These are phyloP conservation scores for Sclerodermus sp. DNA, from an alignment of 2,888 invertebrate species.

Conservation along the genomic window DNA sequence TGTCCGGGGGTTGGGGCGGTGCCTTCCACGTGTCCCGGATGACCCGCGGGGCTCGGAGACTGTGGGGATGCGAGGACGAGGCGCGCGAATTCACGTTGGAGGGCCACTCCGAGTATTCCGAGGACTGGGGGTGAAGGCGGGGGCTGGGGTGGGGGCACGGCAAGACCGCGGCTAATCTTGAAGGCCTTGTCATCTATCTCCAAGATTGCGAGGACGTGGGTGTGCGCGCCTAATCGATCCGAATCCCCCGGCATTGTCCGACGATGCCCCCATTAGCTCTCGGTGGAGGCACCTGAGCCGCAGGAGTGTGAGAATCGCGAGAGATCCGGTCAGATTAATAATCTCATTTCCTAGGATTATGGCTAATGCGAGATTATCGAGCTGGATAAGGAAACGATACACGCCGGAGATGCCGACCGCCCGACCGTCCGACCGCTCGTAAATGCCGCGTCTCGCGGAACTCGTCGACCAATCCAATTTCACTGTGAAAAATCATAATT, in stretches of 20 bases:
- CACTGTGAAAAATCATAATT: too few relatives aligned
- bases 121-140: neutral
- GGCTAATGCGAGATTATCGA: neutral
- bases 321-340: neutral
- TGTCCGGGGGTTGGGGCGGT: too few relatives aligned
- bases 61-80: too few relatives aligned
- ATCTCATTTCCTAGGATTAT: too few relatives aligned
- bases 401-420: too few relatives aligned
- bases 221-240: neutral
- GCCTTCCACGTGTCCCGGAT: too few relatives aligned
- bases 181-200: neutral
- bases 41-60: too few relatives aligned
- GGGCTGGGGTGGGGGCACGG: neutral
- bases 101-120: too few relatives aligned
- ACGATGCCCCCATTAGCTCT: neutral
- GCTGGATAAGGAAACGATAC: neutral
- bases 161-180: constrained; percentile 9
- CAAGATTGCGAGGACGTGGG: neutral
- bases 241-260: neutral
- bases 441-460: too few relatives aligned
- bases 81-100: too few relatives aligned
- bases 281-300: neutral
- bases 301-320: neutral
- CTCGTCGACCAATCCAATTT: too few relatives aligned
- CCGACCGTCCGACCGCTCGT: too few relatives aligned